Evolutionary conservation across 2,113 vertebrate genomes (phyloP).

Genomic region (Oreochromis spilurus): DNA sequence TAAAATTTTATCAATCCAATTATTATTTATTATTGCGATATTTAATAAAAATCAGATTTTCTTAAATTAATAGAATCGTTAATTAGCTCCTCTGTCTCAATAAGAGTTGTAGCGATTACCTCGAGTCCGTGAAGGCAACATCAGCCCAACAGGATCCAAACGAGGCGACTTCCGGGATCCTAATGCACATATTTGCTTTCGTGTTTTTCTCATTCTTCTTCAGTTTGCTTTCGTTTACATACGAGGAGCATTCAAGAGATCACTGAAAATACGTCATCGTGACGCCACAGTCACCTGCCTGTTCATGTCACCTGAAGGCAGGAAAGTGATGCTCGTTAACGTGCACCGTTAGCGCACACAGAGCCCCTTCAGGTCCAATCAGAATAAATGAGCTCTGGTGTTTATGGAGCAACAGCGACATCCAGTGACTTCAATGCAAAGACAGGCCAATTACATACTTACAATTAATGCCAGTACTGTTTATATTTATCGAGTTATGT

Average conservation of each 20-base stretch:
- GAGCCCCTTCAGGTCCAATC: not conserved
- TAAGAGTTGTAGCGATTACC: not conserved
- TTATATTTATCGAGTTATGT: not conserved
- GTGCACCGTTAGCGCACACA: not conserved
- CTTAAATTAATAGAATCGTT: accelerated
- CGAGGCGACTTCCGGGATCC: slow-evolving; percentile 55
- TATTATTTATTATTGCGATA: not conserved
- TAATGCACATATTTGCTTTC: slow-evolving; percentile 26
- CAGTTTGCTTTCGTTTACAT: not conserved
- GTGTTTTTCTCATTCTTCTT: not conserved
- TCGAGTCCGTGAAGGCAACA: not conserved
- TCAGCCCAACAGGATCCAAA: slow-evolving; percentile 48
- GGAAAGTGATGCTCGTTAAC: not conserved
- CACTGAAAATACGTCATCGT: not conserved
- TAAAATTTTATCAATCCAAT: not conserved
- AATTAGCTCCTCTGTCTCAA: not conserved
- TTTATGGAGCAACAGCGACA: not conserved
- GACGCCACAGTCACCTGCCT: not conserved
- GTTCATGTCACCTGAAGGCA: not conserved
- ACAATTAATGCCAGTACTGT: too few relatives aligned
- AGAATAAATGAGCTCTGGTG: accelerated
- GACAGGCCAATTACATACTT: not conserved
- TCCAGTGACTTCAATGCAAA: not conserved
- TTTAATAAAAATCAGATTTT: accelerated
- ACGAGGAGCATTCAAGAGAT: accelerated